phyloP scores from a whole-genome alignment of 2,797 vertebrate genomes.

The Furcifer pardalis region DNA sequence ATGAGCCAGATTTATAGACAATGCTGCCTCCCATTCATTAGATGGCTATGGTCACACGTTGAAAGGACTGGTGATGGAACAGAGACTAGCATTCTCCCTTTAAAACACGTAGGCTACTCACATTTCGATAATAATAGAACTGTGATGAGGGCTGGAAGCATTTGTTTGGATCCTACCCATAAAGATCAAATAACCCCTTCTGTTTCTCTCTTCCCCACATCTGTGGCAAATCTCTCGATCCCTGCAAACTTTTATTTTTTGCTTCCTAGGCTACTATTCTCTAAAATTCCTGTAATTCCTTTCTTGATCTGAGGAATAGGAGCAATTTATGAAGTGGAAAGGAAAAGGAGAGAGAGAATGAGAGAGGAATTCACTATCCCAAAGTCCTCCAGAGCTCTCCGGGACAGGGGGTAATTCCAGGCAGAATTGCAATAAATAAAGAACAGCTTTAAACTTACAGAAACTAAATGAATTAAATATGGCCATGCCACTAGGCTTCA shows the following conservation, averaged over 20 bases:
- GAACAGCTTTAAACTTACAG: slow-evolving; percentile 6
- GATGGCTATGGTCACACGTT: too few relatives aligned
- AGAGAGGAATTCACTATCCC: neutral
- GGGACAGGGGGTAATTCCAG: slow-evolving; percentile 6
- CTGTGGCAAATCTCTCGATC: neutral
- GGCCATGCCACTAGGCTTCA: neutral
- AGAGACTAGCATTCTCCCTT: too few relatives aligned
- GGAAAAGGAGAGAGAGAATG: neutral
- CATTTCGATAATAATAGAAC: too few relatives aligned
- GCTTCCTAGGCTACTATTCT: neutral
- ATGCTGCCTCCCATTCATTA: too few relatives aligned
- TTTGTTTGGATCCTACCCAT: too few relatives aligned
- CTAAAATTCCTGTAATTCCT: neutral
- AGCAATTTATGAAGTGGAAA: neutral
- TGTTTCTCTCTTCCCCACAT: neutral
- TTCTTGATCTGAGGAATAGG: neutral
- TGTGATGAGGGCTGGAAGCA: too few relatives aligned
- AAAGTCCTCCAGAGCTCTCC: neutral
- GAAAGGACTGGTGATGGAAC: too few relatives aligned
- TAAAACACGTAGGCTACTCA: too few relatives aligned
- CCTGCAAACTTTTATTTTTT: neutral
- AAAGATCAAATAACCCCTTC: neutral
- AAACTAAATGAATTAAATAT: neutral
- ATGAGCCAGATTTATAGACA: too few relatives aligned
- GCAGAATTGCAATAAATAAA: neutral